Evolutionary conservation across 2,888 invertebrate species (phyloP).

Genomic region (Eupithecia dodoneata): DNA sequence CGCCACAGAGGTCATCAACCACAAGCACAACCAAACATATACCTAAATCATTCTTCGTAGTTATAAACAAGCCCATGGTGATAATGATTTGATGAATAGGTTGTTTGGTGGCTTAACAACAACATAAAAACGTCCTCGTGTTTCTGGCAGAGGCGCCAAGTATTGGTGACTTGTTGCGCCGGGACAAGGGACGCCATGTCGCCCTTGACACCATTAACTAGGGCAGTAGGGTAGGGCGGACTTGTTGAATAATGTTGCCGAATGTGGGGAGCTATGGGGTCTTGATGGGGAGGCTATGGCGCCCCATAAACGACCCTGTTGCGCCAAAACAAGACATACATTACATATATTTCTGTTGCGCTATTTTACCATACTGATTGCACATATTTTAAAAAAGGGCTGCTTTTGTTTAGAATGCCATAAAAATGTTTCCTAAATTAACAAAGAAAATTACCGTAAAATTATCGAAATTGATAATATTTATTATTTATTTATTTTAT

Average conservation of each 20-base stretch:
- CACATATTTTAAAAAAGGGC: not conserved
- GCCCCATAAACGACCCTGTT: not conserved
- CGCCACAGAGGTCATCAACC: too few species aligned
- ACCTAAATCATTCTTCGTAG: not conserved
- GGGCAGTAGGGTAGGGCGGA: constrained; percentile 43
- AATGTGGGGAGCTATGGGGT: not conserved
- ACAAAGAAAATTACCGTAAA: too few species aligned
- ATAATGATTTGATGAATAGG: not conserved
- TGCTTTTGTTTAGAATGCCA: not conserved
- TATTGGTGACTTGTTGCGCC: constrained; percentile 42
- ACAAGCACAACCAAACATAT: not conserved
- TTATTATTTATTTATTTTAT: too few species aligned
- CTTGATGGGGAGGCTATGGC: not conserved
- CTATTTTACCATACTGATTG: not conserved
- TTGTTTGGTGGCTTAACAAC: not conserved
- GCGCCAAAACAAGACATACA: not conserved
- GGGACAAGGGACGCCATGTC: constrained; percentile 31
- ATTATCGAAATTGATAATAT: too few species aligned
- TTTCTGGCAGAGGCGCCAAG: not conserved
- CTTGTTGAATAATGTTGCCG: constrained; percentile 42
- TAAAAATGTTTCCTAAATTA: too few species aligned
- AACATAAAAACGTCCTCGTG: not conserved
- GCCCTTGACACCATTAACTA: constrained; percentile 45
- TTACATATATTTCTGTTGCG: not conserved
- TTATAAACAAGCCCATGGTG: not conserved